A percentile compares a stretch with the other conserved stretches of the same genome.
Evolutionary conservation across 2,888 invertebrate species (phyloP).

Genomic region (Miltochrista miniata): DNA sequence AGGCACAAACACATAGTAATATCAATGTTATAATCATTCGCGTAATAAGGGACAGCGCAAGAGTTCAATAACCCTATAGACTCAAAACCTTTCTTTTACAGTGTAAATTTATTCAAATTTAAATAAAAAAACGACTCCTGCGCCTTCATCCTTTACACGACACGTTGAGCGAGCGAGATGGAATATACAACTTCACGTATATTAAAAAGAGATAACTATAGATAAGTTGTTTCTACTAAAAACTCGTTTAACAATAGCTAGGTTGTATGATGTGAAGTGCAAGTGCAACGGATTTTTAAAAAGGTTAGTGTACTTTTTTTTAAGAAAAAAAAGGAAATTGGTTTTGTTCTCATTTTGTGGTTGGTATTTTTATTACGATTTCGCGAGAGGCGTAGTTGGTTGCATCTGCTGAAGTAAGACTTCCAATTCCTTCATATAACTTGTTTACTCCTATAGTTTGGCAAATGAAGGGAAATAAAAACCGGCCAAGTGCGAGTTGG

Average conservation of each 20-base stretch:
- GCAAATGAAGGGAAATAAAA: too few species aligned
- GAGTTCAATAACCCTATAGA: conserved; percentile 65
- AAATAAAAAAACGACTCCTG: conserved; percentile 66
- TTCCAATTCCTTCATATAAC: too few species aligned
- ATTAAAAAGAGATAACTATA: conserved; percentile 14
- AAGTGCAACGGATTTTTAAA: conserved; percentile 44
- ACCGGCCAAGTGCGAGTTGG: too few species aligned
- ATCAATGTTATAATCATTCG: conserved; percentile 24
- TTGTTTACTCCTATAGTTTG: too few species aligned
- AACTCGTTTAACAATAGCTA: conserved; percentile 65
- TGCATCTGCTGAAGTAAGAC: too few species aligned
- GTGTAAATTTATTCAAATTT: conserved; percentile 82
- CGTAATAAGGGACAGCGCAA: conserved; percentile 33
- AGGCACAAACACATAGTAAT: too few species aligned
- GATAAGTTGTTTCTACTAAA: conserved; percentile 30
- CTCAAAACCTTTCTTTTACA: conserved; percentile 66
- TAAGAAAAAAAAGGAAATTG: conserved; percentile 14
- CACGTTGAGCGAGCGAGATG: conserved; percentile 25
- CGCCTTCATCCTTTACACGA: conserved; percentile 60
- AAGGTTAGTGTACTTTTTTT: conserved; percentile 22
- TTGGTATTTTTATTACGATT: conserved; percentile 21
- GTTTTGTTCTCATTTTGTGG: conserved; percentile 16
- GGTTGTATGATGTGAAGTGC: conserved; percentile 48
- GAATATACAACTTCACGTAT: background rate
- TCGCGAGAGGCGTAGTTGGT: background rate